Evolutionary conservation across 1,140 invertebrate genomes (phyloP), one percentile per base, ranked within the genome.

Genomic region (Colletes gigas): DNA sequence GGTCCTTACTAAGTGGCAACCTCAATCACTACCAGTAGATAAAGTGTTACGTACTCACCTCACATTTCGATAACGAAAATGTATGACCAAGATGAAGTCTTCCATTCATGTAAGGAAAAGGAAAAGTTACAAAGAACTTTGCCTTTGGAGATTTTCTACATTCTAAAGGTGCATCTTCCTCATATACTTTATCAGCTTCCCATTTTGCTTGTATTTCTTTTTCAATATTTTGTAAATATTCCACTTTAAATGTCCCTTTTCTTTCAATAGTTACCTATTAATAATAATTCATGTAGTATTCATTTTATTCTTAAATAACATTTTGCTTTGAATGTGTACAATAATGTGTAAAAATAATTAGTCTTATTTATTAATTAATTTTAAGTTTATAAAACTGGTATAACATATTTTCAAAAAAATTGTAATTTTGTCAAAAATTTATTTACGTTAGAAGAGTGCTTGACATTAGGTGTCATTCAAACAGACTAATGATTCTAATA

Each of bases 31-130:
- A n/a, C n/a, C n/a, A n/a, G n/a, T n/a, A n/a, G n/a, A n/a, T n/a
- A n/a, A n/a, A n/a, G n/a, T n/a, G n/a, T n/a, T n/a, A n/a, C n/a
- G 85, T 74, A 39, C 70, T 77, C 94, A 96, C 95, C 90, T 99
- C 99, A 93, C 98, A 98, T 95, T 99, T 99, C 57, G 98, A 98
- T 47, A 99, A 90, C 17, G 98, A 98, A 94, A 99, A 99, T 9
- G 98, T 98, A 92, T 99, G 99, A 0, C 99, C 99, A 67, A 99
- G 94, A 95, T 99, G 99, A 71, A 99, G 95, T 63, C 97, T 95
- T 44, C 99, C 99, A 96, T 99, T 99, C 99, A 99, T 99, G 89
- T 99, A 99, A 0, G 99, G 99, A 94, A 97, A 99, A 5, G 99
- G 99, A 95, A 99, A 99, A 10, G 98, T 99, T 15, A 96, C 97